Evolutionary conservation across 2,113 vertebrate genomes (phyloP), one percentile per base, ranked within the genome.

Genomic region (Paracyprichromis sp.): DNA sequence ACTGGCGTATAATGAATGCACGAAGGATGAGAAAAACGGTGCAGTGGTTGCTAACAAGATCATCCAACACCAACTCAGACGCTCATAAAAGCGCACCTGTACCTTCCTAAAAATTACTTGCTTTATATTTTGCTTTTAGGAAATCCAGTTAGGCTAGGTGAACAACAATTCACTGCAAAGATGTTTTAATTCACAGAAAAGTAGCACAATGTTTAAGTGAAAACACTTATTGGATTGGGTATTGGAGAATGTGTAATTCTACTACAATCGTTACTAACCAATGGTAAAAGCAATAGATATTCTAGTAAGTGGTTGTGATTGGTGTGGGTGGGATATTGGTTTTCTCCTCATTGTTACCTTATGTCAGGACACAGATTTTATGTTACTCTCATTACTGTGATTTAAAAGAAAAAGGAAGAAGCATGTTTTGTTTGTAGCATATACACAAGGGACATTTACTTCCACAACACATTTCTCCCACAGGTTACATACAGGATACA

Each of bases 101-200:
- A 45, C 40, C 61, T 66, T 66, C 61, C 19, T 66, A 66, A 63
- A 63, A 63, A 36, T 36, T 36, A 63, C 59, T 63, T 63, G 19
- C 29, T 71, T 40, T 21, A 21, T 43, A 47, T 76, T 76, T 29
- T 76, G 69, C 24, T 29, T 76, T 10, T 29, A 29, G 24, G 69
- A 7, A 16, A 73, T 45, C 13, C 40, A 26, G 8, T 45, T 73
- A 73, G 38, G 38, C 66, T 16, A 17, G 21, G 21, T 73, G 38
- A 73, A 45, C 21, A 45, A 26, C 21, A 73, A 10, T 73, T 73
- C 38, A 29, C 40, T 73, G 69, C 4, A 73, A 73, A 47, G 9
- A 45, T 73, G 21, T 17, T 73, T 73, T 45, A 73, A 47, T 47
- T 73, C 21, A 73, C 40, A 73, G 69, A 14, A 45, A 17, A 7